A percentile compares a stretch with the other conserved stretches of the same genome.
Conservation (phyloP, 1,140 invertebrate genomes). For the Drosophila sulfurigaster region DNA sequence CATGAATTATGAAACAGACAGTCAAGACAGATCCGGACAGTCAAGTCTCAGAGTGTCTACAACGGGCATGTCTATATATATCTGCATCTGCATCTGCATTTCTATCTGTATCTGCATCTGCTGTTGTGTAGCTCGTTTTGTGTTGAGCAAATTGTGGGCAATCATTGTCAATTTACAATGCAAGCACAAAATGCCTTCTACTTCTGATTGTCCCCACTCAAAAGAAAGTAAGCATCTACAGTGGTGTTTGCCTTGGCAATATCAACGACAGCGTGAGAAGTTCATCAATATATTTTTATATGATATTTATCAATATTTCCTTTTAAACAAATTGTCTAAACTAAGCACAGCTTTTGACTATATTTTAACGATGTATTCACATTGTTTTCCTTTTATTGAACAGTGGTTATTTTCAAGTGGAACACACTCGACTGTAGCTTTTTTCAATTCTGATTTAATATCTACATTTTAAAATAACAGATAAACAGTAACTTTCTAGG, state of each 20-base stretch:
- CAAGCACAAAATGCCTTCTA: slow-evolving; percentile 61
- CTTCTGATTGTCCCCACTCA: slow-evolving; percentile 27
- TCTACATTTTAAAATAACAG: not conserved
- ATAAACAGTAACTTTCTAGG: too few species aligned
- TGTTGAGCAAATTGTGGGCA: slow-evolving; percentile 78
- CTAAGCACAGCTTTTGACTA: too few species aligned
- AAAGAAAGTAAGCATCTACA: slow-evolving; percentile 55
- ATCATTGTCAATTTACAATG: slow-evolving; percentile 82
- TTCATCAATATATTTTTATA: not conserved
- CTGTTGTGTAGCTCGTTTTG: slow-evolving; percentile 39
- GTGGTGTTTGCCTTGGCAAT: slow-evolving; percentile 19
- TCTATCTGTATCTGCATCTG: slow-evolving; percentile 37
- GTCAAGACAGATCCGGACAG: slow-evolving; percentile 32
- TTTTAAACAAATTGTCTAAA: not conserved
- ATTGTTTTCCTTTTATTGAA: too few species aligned
- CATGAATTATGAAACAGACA: slow-evolving; percentile 69
- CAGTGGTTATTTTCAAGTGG: too few species aligned
- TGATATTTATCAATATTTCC: not conserved
- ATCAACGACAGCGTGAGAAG: not conserved
- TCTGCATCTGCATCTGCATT: slow-evolving; percentile 47
- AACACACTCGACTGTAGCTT: too few species aligned
- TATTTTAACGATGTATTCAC: too few species aligned
- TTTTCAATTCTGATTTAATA: too few species aligned
- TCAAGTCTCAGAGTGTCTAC: slow-evolving; percentile 30
- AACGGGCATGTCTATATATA: slow-evolving; percentile 26